Percentiles rank a stretch among this genome's conserved stretches.
These are phyloP conservation scores for Doryteuthis pealeii DNA, from an alignment of 1,140 invertebrate species.

Conservation along the genomic window DNA sequence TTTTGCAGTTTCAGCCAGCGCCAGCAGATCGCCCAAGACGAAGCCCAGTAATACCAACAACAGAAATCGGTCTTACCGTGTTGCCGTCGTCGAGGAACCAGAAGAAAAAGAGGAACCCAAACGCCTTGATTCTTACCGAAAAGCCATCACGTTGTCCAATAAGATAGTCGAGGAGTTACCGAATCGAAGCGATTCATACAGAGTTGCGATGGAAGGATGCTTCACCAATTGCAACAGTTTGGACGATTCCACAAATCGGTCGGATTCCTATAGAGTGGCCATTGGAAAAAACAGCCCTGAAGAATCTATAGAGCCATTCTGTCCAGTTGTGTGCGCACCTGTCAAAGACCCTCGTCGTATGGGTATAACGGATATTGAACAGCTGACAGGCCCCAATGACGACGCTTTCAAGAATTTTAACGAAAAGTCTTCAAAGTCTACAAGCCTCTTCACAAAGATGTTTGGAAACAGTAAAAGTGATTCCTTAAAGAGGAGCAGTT, in stretches of 20 bases:
- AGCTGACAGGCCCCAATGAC: conserved; percentile 27
- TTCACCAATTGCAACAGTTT: neutral
- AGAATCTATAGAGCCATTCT: neutral
- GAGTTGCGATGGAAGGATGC: conserved; percentile 35
- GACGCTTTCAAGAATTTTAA: neutral
- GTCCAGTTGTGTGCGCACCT: neutral
- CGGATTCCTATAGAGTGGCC: neutral
- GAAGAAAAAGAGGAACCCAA: neutral
- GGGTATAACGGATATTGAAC: conserved; percentile 53
- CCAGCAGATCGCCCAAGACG: neutral
- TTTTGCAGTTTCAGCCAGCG: too few relatives aligned
- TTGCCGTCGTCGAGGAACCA: conserved; percentile 30
- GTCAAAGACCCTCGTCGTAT: conserved; percentile 41
- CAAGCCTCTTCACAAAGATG: neutral
- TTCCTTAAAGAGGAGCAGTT: neutral
- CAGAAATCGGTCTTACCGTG: conserved; percentile 30
- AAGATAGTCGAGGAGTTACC: conserved; percentile 8
- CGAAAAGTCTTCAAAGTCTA: neutral
- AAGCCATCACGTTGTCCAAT: conserved; percentile 14
- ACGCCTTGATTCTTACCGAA: conserved; percentile 6
- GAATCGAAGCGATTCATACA: conserved; percentile 47
- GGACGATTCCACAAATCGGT: neutral
- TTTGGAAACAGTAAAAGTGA: neutral
- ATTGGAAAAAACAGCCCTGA: neutral
- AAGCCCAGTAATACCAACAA: neutral